Conservation (phyloP, 2,113 vertebrate genomes). For the Poecilia latipinna region DNA sequence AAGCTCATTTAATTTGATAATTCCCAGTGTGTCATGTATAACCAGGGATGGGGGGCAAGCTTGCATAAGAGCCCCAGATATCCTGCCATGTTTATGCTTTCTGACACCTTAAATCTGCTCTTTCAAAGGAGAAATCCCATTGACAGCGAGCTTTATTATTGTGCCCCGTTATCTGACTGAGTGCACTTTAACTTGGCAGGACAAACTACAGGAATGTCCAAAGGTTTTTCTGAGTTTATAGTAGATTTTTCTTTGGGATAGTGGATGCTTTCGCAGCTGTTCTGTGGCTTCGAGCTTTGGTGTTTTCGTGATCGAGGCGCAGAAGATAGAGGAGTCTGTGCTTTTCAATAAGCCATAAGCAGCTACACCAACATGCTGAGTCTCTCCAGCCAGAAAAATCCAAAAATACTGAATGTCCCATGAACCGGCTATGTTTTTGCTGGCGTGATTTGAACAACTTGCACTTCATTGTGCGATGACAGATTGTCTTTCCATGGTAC, state of each 20-base stretch:
- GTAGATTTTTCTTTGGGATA: conserved; percentile 39
- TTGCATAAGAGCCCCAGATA: conserved; percentile 56
- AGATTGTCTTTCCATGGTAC: conserved; percentile 11
- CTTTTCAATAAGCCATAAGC: conserved; percentile 9
- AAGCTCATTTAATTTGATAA: conserved; percentile 63
- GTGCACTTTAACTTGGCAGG: conserved; percentile 60
- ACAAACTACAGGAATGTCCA: conserved; percentile 49
- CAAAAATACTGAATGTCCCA: conserved; percentile 3
- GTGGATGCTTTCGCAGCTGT: conserved; percentile 62
- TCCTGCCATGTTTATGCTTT: conserved; percentile 49
- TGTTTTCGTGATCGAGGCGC: conserved; percentile 9
- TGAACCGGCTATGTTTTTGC: not conserved
- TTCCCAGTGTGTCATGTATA: conserved; percentile 56
- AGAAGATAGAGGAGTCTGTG: conserved; percentile 6
- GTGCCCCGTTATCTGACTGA: conserved; percentile 48
- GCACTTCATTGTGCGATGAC: conserved; percentile 21
- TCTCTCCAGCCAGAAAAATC: conserved; percentile 4
- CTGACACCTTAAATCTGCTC: conserved; percentile 20
- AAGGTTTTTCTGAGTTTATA: conserved; percentile 29
- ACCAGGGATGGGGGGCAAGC: conserved; percentile 26
- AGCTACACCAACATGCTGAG: not conserved
- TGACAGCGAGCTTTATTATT: conserved; percentile 42
- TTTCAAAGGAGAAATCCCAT: conserved; percentile 38
- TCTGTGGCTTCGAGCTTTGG: conserved; percentile 2
- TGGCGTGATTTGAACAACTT: conserved; percentile 11